A percentile compares a stretch with the other conserved stretches of the same genome.
Conservation (phyloP, 2,797 vertebrate genomes). For the Myotis planiceps region DNA sequence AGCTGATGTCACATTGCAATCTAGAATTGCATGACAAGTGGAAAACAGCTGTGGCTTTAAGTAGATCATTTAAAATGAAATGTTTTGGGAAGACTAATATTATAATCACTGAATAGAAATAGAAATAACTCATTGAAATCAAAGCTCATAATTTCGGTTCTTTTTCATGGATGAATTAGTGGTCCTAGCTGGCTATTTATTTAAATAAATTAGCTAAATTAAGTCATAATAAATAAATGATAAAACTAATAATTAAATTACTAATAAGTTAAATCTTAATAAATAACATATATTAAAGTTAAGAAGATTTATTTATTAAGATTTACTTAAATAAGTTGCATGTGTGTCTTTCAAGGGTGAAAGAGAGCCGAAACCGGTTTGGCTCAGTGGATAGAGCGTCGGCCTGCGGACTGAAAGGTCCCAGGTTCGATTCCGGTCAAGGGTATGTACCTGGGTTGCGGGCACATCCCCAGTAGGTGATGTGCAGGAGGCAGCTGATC, state of each 20-base stretch:
- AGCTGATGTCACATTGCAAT: background rate
- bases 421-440: no score
- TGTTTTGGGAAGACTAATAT: slow-evolving; percentile 9
- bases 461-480: no score
- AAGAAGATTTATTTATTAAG: background rate
- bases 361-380: no score
- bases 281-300: background rate
- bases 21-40: background rate
- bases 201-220: slow-evolving; percentile 11
- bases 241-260: background rate
- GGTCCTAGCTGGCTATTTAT: background rate
- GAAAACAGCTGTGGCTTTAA: slow-evolving; percentile 46
- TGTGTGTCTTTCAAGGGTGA: slow-evolving; percentile 29
- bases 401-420: no score
- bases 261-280: background rate
- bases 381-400: no score
- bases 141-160: slow-evolving; percentile 11
- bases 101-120: slow-evolving; percentile 12
- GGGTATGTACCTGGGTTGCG: no score
- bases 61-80: slow-evolving; percentile 42
- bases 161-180: background rate
- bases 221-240: background rate
- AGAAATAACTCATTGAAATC: slow-evolving; percentile 3
- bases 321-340: slow-evolving; percentile 11
- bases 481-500: no score